Base-by-base conservation (phyloP, 2,113 vertebrate genomes). In the Tetrax tetrax region DNA sequence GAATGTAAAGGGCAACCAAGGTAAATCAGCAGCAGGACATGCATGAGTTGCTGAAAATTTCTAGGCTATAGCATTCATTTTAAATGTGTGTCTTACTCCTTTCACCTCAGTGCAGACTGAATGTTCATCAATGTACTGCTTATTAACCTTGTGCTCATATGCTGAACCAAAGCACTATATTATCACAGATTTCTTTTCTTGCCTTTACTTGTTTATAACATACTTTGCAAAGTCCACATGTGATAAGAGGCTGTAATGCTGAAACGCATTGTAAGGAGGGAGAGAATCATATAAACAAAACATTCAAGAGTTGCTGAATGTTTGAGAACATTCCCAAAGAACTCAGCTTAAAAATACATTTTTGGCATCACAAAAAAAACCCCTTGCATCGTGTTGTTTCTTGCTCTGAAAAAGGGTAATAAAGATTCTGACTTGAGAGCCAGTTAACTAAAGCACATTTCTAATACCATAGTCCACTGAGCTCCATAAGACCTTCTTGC, bases 381-480 rank as follows among this genome's bases (percentile, higher is more conserved):
- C 4, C 35, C 27, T 82, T 83, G 25, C 15, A 63, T 72, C 18
- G 14, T 19, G 50, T 25, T 78, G 28, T 61, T 76, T 94, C 66
- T 91, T 89, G 43, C 60, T 91, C 43, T 89, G 47, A 64, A 72
- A 74, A 93, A 85, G 72, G 38, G 22, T 89, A 91, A 89, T 82
- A 89, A 82, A 91, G 63, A 87, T 87, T 79, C 78, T 90, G 43
- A 69, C 41, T 87, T 87, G 66, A 83, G 33, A 90, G 37, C 19
- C 83, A 33, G 80, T 92, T 96, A 87, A 79, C 43, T 89, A 70
- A 77, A 91, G 50, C 31, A 68, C 54, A 68, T 89, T 93, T 94
- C 78, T 83, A 92, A 87, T 89, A 83, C 72, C 68, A 68, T 93
- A 96, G 90, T 89, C 90, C 93, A 83, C 56, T 91, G 91, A 92